Base-by-base conservation (phyloP, 2,888 invertebrate species). In the Stramonita haemastoma region DNA sequence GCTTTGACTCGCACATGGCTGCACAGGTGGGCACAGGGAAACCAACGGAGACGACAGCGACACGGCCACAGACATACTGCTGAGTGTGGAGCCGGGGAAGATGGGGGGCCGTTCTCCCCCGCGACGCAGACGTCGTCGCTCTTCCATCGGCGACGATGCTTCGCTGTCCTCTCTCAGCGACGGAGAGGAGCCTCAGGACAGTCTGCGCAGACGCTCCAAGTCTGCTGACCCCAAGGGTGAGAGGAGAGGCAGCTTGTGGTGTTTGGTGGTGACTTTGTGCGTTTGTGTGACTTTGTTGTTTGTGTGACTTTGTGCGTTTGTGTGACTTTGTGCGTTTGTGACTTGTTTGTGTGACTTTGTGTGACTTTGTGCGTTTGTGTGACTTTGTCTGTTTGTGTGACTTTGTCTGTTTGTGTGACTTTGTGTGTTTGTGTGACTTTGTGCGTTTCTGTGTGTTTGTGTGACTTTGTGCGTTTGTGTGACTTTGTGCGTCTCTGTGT, bases 51-150 rank as follows among this genome's bases (percentile, higher is more conserved):
- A 94, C 36, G 91, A 92, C 87, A 94, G 94, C 87, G 94, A 94
- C 90, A 94, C 94, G 15, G 93, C 94, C 56, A 94, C 94, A 15
- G 94, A 94, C 79, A 94, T 94, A 29, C 92, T 94, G 46, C 93
- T 94, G 19, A 92, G 90, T 77, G 92, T 92, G 15, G 90, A 92
- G 66, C 91, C 93, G 0, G 89, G 91, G 5, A 66, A 56, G 84
- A 85, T n/a, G 32, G n/a, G 56, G 19, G 26, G 92, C 92, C 81
- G 91, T 90, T 70, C 93, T 92, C 66, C 91, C 90, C 57, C n/a
- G 8, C 46, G 56, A 26, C 87, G 32, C 73, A n/a, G 92, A 26
- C 90, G 90, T 15, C 90, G 93, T 32, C 90, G 92, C 5, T 92
- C 92, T 5, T 94, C 94, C 17, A 90, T 93, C 1, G 94, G 93